Conservation (phyloP, 2,888 invertebrate species). For the Dermolepida albohirtum region DNA sequence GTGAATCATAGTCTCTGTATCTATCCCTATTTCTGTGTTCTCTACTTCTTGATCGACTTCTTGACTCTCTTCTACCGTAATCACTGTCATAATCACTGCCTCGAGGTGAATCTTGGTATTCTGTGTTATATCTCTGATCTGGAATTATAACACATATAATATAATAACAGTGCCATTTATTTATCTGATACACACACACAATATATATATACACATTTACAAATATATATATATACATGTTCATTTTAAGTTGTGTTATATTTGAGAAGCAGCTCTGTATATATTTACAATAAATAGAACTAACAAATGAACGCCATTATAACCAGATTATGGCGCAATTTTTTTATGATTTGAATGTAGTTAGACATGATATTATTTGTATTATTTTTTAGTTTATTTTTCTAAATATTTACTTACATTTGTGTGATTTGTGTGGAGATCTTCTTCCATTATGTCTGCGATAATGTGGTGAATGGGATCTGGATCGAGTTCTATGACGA, state of each 20-base stretch:
- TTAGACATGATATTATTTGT: too few species aligned
- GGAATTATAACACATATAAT: constrained; percentile 40
- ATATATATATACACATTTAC: too few species aligned
- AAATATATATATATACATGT: too few species aligned
- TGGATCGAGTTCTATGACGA: constrained; percentile 57
- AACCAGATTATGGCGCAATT: too few species aligned
- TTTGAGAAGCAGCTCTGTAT: too few species aligned
- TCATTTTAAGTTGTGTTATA: too few species aligned
- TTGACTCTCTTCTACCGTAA: constrained; percentile 55
- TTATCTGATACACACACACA: too few species aligned
- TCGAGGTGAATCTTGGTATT: constrained; percentile 54
- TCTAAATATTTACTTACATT: constrained; percentile 32
- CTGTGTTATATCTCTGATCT: constrained; percentile 54
- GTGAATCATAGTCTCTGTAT: constrained; percentile 57
- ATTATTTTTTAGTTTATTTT: background rate
- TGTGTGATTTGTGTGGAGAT: constrained; percentile 43
- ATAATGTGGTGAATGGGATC: constrained; percentile 59
- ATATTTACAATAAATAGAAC: too few species aligned
- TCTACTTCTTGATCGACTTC: constrained; percentile 59
- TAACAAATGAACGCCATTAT: too few species aligned
- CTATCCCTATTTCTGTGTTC: constrained; percentile 56
- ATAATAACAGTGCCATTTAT: too few species aligned
- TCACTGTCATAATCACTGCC: constrained; percentile 63
- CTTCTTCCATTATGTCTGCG: constrained; percentile 53
- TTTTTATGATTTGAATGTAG: too few species aligned